Percentiles rank a stretch among this genome's conserved stretches.
These are phyloP conservation scores for Nylanderia fulva DNA, from an alignment of 1,140 invertebrate genomes.

Conservation along the genomic window DNA sequence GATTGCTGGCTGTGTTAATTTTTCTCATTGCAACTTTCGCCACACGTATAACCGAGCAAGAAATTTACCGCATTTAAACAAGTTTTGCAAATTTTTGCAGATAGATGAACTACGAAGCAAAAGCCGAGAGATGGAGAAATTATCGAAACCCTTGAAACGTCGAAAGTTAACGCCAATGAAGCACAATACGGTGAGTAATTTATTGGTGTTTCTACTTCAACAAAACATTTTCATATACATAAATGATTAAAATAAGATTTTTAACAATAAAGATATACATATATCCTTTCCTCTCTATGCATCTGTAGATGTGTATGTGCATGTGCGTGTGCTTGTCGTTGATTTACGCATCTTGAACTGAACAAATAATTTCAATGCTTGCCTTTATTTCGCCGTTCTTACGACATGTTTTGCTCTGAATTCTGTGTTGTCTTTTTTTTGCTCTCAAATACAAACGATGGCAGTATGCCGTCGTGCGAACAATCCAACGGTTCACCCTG, in stretches of 20 bases:
- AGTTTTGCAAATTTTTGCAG: conserved; percentile 66
- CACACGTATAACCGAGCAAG: conserved; percentile 35
- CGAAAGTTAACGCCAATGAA: conserved; percentile 59
- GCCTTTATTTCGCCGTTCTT: not conserved
- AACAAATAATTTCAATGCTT: not conserved
- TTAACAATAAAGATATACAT: not conserved
- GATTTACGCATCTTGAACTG: not conserved
- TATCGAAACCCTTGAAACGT: conserved; percentile 69
- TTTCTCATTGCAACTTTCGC: conserved; percentile 64
- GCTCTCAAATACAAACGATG: conserved; percentile 10
- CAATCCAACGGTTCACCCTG: conserved; percentile 42
- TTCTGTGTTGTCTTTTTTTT: conserved; percentile 16
- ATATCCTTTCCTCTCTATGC: no score
- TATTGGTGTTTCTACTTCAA: conserved; percentile 10
- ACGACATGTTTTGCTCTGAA: not conserved
- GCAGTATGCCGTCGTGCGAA: conserved; percentile 28
- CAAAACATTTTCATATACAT: not conserved
- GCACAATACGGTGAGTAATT: conserved; percentile 35
- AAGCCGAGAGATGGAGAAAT: conserved; percentile 72
- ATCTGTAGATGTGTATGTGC: no score
- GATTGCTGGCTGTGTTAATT: conserved; percentile 45
- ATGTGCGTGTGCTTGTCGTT: not conserved
- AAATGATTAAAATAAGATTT: not conserved
- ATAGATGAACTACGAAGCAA: conserved; percentile 76
- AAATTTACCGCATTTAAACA: conserved; percentile 49